Base-by-base conservation (phyloP, 2,888 invertebrate species). In the Chloroclystis v-ata region DNA sequence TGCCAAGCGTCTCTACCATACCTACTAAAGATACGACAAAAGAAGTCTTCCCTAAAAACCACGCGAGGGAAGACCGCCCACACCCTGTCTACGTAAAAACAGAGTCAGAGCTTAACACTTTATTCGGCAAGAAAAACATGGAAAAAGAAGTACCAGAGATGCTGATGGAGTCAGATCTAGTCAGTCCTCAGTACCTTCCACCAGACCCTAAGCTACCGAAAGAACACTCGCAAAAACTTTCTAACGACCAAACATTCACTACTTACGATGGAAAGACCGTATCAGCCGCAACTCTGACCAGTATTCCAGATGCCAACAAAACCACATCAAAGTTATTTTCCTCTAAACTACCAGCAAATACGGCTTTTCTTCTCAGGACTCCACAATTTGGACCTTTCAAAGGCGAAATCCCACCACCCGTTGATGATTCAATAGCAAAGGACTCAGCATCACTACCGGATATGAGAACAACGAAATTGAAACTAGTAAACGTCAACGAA, bases 241-340 rank as follows among this genome's bases (percentile, higher is more conserved):
- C 72, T 5, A 68, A 65, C 12, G 72, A 72, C 42, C 73, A 80
- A 58, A 90, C 92, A 0, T 91, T 93, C 16, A 91, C 94, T 4
- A 91, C 94, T 0, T 95, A 92, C 60, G 94, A 95, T 60, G 95
- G 94, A 0, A 94, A 93, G 74, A 91, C 90, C 37, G 90, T 95
- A 4, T 90, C 93, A 1, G 93, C 93, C 33, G 84, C 86, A 12
- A 89, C 89, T 1, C 68, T 92, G 33, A 90, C 91, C 0, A 89
- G 91, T 57, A 78, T 91, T 8, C 83, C 91, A 0, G 81, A 87
- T 14, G 69, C 67, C 5, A 69, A 64, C 46, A 79, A 74, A 45
- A 73, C 79, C 0, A 77, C 68, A 49, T 56, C 64, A 2, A 83
- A 82, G 60, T 49, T 79, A 28, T 88, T 81, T 53, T 86, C 87